These are phyloP conservation scores for Fragum sueziense DNA, from an alignment of 2,888 invertebrate genomes.

Conservation along the genomic window DNA sequence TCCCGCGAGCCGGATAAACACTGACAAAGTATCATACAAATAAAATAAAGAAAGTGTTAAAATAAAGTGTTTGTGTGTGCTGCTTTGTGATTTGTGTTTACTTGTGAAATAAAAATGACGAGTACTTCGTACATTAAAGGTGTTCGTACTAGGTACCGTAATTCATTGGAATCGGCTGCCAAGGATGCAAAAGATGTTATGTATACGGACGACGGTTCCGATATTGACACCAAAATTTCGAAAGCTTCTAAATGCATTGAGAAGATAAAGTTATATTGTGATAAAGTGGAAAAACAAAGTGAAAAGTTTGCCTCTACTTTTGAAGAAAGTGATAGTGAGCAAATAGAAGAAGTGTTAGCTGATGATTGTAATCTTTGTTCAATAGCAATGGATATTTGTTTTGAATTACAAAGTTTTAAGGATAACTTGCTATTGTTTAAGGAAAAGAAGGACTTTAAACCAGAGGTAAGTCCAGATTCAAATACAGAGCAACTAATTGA, in stretches of 20 bases:
- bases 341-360: background rate
- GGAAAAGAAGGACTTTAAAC: background rate
- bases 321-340: background rate
- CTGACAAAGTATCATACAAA: too few relatives aligned
- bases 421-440: background rate
- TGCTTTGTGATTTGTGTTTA: conserved; percentile 5
- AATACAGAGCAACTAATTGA: background rate
- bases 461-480: background rate
- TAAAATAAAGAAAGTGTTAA: too few relatives aligned
- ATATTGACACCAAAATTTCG: background rate
- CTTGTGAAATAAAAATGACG: background rate
- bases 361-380: conserved; percentile 1
- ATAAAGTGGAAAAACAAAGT: background rate
- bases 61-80: too few relatives aligned
- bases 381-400: background rate
- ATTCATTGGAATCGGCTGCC: conserved; percentile 2
- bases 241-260: background rate
- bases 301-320: background rate
- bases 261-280: background rate
- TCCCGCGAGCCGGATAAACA: too few relatives aligned
- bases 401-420: background rate
- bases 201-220: background rate
- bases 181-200: background rate
- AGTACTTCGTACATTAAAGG: background rate
- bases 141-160: conserved; percentile 3